Percentiles rank a stretch among this genome's conserved stretches.
phyloP scores from a whole-genome alignment of 2,113 vertebrate species.

The Upupa epops region DNA sequence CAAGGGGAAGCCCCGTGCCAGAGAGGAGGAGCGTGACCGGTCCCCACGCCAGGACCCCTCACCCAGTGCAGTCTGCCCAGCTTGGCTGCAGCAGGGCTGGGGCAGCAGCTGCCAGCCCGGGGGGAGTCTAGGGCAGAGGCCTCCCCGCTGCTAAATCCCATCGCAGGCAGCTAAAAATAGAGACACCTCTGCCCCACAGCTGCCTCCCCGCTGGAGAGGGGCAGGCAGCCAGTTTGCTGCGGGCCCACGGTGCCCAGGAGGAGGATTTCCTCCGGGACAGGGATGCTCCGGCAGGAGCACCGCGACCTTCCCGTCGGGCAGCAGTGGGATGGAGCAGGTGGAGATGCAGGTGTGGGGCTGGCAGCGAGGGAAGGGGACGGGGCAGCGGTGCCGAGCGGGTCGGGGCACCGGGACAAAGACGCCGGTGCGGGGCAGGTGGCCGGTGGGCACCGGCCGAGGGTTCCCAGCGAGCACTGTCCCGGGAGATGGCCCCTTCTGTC shows the following conservation, averaged over 20 bases:
- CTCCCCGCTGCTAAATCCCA: slow-evolving; percentile 29
- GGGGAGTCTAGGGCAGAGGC: slow-evolving; percentile 58
- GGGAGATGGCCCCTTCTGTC: not conserved
- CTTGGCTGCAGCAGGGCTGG: not conserved
- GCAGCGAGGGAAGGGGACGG: not conserved
- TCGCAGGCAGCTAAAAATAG: slow-evolving; percentile 61
- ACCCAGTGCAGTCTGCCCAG: slow-evolving; percentile 63
- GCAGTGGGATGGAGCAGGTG: not conserved
- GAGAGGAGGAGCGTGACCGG: not conserved
- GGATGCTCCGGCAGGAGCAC: not conserved
- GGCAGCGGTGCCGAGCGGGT: not conserved
- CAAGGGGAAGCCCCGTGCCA: not conserved
- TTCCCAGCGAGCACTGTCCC: not conserved
- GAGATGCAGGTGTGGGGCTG: not conserved
- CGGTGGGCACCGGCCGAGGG: not conserved
- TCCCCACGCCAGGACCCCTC: slow-evolving; percentile 25
- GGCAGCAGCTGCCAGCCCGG: not conserved
- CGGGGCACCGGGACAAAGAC: not conserved
- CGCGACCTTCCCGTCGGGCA: not conserved
- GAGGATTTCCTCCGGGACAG: not conserved
- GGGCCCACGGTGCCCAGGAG: not conserved
- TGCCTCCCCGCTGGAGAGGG: not conserved
- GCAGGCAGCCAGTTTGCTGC: not conserved
- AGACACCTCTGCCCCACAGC: slow-evolving; percentile 59
- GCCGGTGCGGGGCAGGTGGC: not conserved